Evolutionary conservation across 2,888 invertebrate species (phyloP), one percentile per base, ranked within the genome.

Genomic region (Machimus rusticus): DNA sequence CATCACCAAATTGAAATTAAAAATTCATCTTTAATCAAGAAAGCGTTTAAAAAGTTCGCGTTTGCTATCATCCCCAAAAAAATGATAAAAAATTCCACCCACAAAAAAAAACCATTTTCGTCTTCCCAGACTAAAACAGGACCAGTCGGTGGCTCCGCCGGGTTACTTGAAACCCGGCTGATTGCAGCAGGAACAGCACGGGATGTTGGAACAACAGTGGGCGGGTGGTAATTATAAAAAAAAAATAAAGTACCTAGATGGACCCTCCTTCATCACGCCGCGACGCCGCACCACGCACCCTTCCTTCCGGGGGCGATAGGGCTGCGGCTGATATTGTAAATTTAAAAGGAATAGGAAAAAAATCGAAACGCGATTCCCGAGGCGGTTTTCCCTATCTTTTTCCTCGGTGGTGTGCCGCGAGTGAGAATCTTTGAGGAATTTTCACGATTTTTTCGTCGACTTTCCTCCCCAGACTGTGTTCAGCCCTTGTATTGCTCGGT

Each of bases 21-120:
- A 77, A 37, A 77, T 77, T 77, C 34, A 77, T 77, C 77, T 77
- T 77, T 77, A 77, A 77, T 77, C 77, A 77, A 77, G 77, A 77
- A 66, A 66, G 28, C 66, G 66, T 66, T 66, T 66, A 66, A 19
- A 66, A 66, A 23, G 9, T 66, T 66, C 66, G 66, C 28, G 66
- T 28, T 66, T 66, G 28, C 66, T 23, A 23, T 28, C 66, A 66
- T 23, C 19, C 66, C 19, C 23, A 12, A 66, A 66, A 57, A 23
- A 28, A 23, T 12, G 9, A 39, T 16, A 23, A 66, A 66, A 66
- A 66, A 66, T 3, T 23, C 8, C 12, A 12, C 23, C 23, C 23
- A 28, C 23, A 77, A 77, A 37, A 77, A 77, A 76, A 66, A 66
- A 28, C 12, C 66, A 66, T 8, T 66, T 66, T 66, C 1, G 66